phyloP scores from a whole-genome alignment of 2,888 invertebrate species.

The Clivina fossor region DNA sequence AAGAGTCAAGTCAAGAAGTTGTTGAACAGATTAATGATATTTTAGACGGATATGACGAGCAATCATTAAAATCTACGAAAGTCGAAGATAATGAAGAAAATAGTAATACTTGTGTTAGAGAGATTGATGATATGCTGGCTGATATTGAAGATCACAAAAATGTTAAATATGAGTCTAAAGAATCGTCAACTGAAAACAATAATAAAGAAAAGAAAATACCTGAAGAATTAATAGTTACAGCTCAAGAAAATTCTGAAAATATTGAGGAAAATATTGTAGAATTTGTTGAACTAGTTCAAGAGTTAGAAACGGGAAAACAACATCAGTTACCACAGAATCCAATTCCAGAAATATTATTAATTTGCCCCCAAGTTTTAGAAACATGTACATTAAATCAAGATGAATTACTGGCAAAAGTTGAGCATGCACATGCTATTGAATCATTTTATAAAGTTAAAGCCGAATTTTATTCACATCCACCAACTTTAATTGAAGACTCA shows the following conservation, averaged over 20 bases:
- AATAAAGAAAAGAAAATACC: too few relatives aligned
- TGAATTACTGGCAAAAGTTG: conserved; percentile 5
- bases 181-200: too few relatives aligned
- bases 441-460: conserved; percentile 7
- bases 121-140: too few relatives aligned
- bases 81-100: too few relatives aligned
- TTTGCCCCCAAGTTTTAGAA: background rate
- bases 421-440: conserved; percentile 3
- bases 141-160: too few relatives aligned
- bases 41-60: too few relatives aligned
- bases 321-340: background rate
- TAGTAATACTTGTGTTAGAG: too few relatives aligned
- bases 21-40: too few relatives aligned
- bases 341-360: background rate
- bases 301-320: background rate
- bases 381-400: background rate
- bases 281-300: background rate
- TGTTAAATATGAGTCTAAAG: too few relatives aligned
- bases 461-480: background rate
- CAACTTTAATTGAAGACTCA: background rate
- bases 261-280: background rate
- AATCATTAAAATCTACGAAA: too few relatives aligned
- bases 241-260: background rate
- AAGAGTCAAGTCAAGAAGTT: too few relatives aligned
- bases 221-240: too few relatives aligned